Evolutionary conservation across 2,113 vertebrate genomes (phyloP).

Genomic region (Thymallus thymallus): DNA sequence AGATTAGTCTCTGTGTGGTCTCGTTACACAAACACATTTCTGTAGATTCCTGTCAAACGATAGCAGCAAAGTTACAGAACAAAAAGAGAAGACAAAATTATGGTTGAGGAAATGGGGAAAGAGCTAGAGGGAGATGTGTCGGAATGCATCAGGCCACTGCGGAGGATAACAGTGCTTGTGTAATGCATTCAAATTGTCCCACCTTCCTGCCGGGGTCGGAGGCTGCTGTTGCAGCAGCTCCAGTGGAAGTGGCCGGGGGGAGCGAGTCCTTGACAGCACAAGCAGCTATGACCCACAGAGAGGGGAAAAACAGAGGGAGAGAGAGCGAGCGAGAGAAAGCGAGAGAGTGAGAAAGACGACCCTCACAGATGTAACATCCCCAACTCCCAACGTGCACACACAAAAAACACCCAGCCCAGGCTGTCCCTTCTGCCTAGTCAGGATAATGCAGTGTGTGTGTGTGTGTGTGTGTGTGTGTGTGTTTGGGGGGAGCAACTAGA

Average conservation of each 20-base stretch:
- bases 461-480: conserved; percentile 16
- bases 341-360: not conserved
- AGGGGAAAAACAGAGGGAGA: not conserved
- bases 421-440: not conserved
- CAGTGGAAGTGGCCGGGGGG: not conserved
- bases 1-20: too few relatives aligned
- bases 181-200: conserved; percentile 36
- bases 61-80: not conserved
- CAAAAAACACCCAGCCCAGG: not conserved
- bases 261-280: not conserved
- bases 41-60: too few relatives aligned
- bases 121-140: not conserved
- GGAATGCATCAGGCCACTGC: not conserved
- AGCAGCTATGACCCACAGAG: not conserved
- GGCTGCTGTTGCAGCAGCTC: not conserved
- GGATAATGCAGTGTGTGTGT: not conserved
- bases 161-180: conserved; percentile 14
- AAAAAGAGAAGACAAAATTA: not conserved
- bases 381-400: not conserved
- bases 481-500: too few relatives aligned
- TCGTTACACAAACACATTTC: too few relatives aligned
- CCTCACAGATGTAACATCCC: not conserved
- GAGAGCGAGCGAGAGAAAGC: not conserved
- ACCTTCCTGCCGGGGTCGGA: not conserved
- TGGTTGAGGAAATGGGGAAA: not conserved